These are phyloP conservation scores for Eulemur mongoz DNA, from an alignment of 2,797 vertebrate species.

Conservation along the genomic window DNA sequence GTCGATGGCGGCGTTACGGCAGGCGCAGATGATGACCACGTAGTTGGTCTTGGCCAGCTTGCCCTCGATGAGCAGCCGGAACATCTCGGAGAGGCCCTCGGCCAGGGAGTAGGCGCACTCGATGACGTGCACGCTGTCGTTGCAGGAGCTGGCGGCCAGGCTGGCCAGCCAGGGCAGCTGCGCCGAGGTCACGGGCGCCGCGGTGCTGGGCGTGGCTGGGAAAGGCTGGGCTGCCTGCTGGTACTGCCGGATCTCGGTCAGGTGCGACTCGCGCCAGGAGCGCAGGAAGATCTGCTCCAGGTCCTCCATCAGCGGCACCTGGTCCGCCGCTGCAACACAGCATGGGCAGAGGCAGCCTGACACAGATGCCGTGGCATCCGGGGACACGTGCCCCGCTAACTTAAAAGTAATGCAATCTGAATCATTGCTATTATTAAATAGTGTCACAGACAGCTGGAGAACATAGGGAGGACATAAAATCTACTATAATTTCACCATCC, in stretches of 20 bases:
- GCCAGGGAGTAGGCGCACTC: slow-evolving; percentile 92
- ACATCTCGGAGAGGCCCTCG: slow-evolving; percentile 94
- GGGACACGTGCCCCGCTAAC: accelerated
- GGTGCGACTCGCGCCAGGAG: slow-evolving; percentile 96
- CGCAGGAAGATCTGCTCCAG: slow-evolving; percentile 98
- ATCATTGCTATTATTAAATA: accelerated
- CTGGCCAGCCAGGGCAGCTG: slow-evolving; percentile 98
- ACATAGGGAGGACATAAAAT: accelerated
- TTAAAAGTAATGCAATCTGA: too few species aligned
- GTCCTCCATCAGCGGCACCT: slow-evolving; percentile 96
- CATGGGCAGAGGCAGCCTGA: accelerated
- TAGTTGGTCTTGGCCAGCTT: slow-evolving; percentile 94
- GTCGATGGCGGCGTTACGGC: slow-evolving; percentile 90
- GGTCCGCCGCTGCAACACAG: slow-evolving; percentile 90
- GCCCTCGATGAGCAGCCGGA: slow-evolving; percentile 91
- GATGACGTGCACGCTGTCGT: slow-evolving; percentile 92
- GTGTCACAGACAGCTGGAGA: neutral
- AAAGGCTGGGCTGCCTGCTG: slow-evolving; percentile 88
- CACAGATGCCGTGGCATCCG: accelerated
- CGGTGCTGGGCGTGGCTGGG: slow-evolving; percentile 81
- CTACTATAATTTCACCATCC: accelerated
- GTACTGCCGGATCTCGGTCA: slow-evolving; percentile 95
- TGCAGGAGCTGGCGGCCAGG: slow-evolving; percentile 95
- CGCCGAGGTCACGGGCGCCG: slow-evolving; percentile 89
- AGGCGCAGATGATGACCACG: slow-evolving; percentile 94